A percentile compares a stretch with the other conserved stretches of the same genome.
These are phyloP conservation scores for Proisotoma minuta DNA, from an alignment of 2,888 invertebrate genomes.

Conservation along the genomic window DNA sequence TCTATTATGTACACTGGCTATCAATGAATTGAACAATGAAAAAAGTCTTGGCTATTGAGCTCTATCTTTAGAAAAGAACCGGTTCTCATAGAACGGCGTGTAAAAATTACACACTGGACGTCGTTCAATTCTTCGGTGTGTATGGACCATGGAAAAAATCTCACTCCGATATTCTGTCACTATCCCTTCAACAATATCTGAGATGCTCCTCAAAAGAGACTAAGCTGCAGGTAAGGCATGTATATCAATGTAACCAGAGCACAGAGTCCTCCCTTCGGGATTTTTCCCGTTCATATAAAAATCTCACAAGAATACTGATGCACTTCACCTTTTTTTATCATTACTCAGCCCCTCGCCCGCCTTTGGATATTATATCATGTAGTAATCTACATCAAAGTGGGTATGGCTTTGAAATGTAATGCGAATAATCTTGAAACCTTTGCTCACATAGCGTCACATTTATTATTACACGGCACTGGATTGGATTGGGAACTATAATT, in stretches of 20 bases:
- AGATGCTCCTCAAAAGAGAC: neutral
- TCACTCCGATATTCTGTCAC: constrained; percentile 5
- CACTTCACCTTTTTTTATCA: neutral
- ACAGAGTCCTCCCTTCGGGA: neutral
- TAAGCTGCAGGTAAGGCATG: neutral
- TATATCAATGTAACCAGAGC: neutral
- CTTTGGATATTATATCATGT: neutral
- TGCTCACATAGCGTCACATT: neutral
- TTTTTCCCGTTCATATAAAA: neutral
- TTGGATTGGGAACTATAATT: constrained; percentile 1
- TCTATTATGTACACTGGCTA: neutral
- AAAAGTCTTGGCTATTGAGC: constrained; percentile 9
- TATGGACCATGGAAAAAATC: constrained; percentile 15
- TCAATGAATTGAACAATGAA: constrained; percentile 15
- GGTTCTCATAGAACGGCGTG: constrained; percentile 23
- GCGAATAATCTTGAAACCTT: constrained; percentile 5
- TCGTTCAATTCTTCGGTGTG: constrained; percentile 7
- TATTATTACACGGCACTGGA: neutral
- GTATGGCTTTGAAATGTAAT: neutral
- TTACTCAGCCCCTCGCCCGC: neutral
- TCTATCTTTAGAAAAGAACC: constrained; percentile 38
- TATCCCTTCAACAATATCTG: neutral
- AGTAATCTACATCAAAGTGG: neutral
- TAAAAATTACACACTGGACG: constrained; percentile 17
- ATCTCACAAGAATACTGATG: neutral